phyloP scores from a whole-genome alignment of 2,113 vertebrate species.

The Eptatretus burgeri region DNA sequence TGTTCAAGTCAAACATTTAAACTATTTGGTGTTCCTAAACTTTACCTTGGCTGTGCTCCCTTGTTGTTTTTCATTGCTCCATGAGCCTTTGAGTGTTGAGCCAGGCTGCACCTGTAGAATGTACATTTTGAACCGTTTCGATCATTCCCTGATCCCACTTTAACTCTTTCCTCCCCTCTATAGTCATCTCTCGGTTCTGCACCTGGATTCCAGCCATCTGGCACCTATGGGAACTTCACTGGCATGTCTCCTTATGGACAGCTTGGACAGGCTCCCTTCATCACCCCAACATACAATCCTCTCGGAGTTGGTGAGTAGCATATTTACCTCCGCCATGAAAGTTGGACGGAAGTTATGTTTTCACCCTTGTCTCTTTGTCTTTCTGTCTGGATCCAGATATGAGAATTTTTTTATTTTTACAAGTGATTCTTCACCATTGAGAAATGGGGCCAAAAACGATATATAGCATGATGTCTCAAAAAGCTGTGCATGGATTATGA shows the following conservation, averaged over 20 bases:
- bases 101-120: too few relatives aligned
- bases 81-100: not conserved
- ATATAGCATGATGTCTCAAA: too few relatives aligned
- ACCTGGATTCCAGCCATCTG: constrained; percentile 31
- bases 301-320: constrained; percentile 40
- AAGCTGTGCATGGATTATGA: too few relatives aligned
- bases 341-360: not conserved
- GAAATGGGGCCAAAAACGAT: too few relatives aligned
- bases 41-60: not conserved
- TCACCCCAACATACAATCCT: constrained; percentile 51
- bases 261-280: constrained; percentile 47
- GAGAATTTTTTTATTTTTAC: too few relatives aligned
- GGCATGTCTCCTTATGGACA: constrained; percentile 50
- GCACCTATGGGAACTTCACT: constrained; percentile 45
- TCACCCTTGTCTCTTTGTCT: not conserved
- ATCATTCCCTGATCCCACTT: constrained; percentile 4
- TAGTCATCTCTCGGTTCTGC: constrained; percentile 51
- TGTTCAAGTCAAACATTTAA: not conserved
- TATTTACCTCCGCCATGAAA: not conserved
- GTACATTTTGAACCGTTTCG: too few relatives aligned
- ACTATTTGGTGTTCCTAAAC: not conserved
- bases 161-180: constrained; percentile 12
- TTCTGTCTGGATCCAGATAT: not conserved
- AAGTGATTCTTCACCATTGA: too few relatives aligned
- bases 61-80: not conserved